These are phyloP conservation scores for Sarcophaga variegata DNA, from an alignment of 2,888 invertebrate genomes.

Conservation along the genomic window DNA sequence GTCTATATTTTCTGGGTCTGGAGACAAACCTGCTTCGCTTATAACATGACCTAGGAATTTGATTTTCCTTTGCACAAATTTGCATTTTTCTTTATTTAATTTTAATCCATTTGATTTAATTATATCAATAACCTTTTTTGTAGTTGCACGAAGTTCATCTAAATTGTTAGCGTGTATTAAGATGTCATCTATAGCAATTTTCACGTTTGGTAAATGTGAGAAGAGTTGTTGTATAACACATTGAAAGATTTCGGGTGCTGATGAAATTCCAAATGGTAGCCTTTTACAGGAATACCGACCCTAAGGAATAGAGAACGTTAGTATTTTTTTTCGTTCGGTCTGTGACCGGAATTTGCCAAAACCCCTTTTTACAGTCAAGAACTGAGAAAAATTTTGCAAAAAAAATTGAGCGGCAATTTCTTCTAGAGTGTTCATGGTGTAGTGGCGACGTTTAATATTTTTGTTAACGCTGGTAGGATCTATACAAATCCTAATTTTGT, in stretches of 20 bases:
- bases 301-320: constrained; percentile 64
- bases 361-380: constrained; percentile 63
- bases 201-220: constrained; percentile 60
- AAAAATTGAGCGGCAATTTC: constrained; percentile 24
- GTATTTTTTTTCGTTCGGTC: constrained; percentile 63
- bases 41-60: constrained; percentile 56
- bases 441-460: constrained; percentile 55
- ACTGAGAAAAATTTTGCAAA: constrained; percentile 56
- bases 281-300: constrained; percentile 65
- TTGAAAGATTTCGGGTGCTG: constrained; percentile 73
- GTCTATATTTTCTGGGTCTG: constrained; percentile 61
- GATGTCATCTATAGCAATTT: constrained; percentile 72
- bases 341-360: constrained; percentile 66
- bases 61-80: constrained; percentile 15
- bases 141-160: constrained; percentile 59
- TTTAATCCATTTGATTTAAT: constrained; percentile 60
- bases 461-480: constrained; percentile 45
- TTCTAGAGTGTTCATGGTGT: constrained; percentile 58
- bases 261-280: constrained; percentile 60
- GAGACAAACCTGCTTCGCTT: constrained; percentile 35
- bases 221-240: constrained; percentile 66
- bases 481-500: constrained; percentile 57
- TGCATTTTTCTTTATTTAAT: constrained; percentile 72
- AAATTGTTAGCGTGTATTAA: constrained; percentile 69
- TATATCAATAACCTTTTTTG: constrained; percentile 57